Evolutionary conservation across 2,797 vertebrate genomes (phyloP).

Genomic region (Eulemur coronatus): DNA sequence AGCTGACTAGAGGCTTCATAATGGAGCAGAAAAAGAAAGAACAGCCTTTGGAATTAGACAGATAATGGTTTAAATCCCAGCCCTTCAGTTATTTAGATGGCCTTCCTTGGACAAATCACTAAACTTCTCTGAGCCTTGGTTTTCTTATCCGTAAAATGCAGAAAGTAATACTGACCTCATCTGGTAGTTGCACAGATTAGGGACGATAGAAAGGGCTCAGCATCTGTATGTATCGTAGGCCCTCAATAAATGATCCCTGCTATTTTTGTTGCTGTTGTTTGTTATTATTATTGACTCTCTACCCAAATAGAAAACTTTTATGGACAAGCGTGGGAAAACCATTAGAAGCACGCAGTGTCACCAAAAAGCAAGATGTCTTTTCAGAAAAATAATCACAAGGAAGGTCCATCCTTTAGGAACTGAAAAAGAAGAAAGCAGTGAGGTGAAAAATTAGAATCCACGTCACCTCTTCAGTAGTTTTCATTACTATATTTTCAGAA

Average conservation of each 20-base stretch:
- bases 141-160: neutral
- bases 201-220: neutral
- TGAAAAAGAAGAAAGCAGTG: neutral
- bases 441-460: neutral
- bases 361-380: neutral
- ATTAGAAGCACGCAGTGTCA: neutral
- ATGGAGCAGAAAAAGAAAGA: neutral
- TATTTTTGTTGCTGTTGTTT: neutral
- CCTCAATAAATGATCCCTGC: neutral
- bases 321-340: neutral
- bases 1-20: neutral
- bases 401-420: neutral
- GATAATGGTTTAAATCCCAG: neutral
- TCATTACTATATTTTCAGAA: neutral
- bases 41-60: neutral
- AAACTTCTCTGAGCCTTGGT: neutral
- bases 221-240: neutral
- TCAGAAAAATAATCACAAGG: neutral
- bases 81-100: neutral
- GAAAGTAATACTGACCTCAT: neutral
- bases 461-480: neutral
- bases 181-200: neutral
- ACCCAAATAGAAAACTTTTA: neutral
- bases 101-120: neutral
- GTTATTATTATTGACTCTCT: neutral